A percentile compares a stretch with the other conserved stretches of the same genome.
phyloP scores from a whole-genome alignment of 1,140 invertebrate genomes.

The Dendroctonus ponderosae region DNA sequence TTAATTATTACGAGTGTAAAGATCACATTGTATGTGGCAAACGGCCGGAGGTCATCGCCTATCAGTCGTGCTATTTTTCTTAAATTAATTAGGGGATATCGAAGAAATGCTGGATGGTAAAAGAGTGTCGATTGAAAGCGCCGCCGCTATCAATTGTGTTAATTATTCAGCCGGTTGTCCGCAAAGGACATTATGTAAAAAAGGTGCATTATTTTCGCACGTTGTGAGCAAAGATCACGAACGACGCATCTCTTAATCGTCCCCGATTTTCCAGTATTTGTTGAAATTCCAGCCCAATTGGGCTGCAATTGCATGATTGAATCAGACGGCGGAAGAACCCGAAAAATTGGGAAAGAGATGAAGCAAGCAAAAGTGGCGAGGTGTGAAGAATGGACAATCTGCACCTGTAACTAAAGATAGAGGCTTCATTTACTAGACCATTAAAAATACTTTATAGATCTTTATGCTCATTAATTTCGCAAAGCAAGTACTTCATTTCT shows the following conservation, averaged over 20 bases:
- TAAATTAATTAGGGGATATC: slow-evolving; percentile 10
- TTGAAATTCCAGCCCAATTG: no score
- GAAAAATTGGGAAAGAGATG: no score
- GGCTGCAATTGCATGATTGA: no score
- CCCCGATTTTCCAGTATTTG: no score
- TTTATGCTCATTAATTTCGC: slow-evolving; percentile 30
- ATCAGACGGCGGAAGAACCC: no score
- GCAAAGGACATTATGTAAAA: no score
- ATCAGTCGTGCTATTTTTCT: neutral
- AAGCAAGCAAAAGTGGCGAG: neutral
- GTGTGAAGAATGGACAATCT: neutral
- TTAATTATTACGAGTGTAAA: slow-evolving; percentile 21
- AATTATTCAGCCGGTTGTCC: no score
- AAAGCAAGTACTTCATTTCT: slow-evolving; percentile 26
- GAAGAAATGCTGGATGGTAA: neutral
- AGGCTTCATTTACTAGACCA: slow-evolving; percentile 23
- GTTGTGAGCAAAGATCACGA: no score
- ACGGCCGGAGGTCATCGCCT: slow-evolving; percentile 3
- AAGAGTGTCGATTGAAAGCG: slow-evolving; percentile 4
- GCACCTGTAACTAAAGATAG: slow-evolving; percentile 4
- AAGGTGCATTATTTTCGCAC: no score
- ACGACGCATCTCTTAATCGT: no score
- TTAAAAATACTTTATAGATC: slow-evolving; percentile 28
- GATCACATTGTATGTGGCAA: slow-evolving; percentile 10
- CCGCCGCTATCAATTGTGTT: neutral